Base-by-base conservation (phyloP, 2,113 vertebrate species). In the Arizona elegans region DNA sequence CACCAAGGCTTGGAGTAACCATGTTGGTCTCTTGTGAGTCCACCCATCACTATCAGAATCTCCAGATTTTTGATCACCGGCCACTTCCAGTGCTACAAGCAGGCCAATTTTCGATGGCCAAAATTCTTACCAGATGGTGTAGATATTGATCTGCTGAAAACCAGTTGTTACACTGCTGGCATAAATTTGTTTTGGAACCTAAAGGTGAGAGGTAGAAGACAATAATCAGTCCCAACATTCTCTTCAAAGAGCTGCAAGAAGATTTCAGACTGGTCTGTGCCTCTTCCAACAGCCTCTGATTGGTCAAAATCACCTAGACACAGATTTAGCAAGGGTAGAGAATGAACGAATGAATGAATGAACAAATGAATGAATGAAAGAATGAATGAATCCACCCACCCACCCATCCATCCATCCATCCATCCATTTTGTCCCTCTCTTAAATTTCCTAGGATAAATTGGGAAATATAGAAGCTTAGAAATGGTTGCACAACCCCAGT, bases 91-190 rank as follows among this genome's bases (percentile, higher is more conserved):
- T 9, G 13, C 26, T n/a, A n/a, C 12, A 52, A 53, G 26, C 3
- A 3, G 3, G 26, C 12, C 52, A 8, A 19, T 88, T 54, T 88
- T 15, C 8, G 86, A 29, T 47, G 86, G 47, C 24, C 9, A 11
- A 52, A 11, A 10, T 15, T 2, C 96, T 96, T 94, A 96, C 95
- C 95, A 93, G 90, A 88, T 96, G 93, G 1, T 91, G 94, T n/a
- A 91, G 87, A 43, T 93, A 92, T n/a, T 93, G 93, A 8, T 94
- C 94, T 8, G 94, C 92, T 29, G 95, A 53, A 81, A 96, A 93
- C 23, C 56, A 91, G 7, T 93, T 86, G 47, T 0, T 91, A 91
- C 94, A 92, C 38, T 89, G 94, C 92, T 2, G 38, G 90, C 93
- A 94, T 33, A 95, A 52, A n/a, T 26, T 92, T 58, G 33, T 56